These are phyloP conservation scores for Syrphus vitripennis DNA, from an alignment of 2,888 invertebrate species.

Conservation along the genomic window DNA sequence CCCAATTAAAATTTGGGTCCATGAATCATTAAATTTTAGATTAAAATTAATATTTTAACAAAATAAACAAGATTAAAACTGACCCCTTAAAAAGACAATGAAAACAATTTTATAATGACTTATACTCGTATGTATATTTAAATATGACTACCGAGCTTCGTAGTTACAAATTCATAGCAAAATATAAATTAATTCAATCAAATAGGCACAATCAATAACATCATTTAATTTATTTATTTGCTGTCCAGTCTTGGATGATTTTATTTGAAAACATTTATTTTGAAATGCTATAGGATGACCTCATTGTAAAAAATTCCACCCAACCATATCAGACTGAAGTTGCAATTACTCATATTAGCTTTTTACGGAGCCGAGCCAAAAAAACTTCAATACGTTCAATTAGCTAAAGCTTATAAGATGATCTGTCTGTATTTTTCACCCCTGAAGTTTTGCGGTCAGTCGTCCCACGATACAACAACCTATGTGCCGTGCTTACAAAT, in stretches of 20 bases:
- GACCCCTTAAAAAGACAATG: no score
- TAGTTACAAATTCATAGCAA: no score
- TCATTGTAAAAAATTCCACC: constrained; percentile 21
- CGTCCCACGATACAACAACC: background rate
- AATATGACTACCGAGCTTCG: no score
- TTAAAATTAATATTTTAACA: no score
- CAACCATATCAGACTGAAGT: constrained; percentile 20
- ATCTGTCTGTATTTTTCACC: background rate
- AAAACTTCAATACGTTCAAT: background rate
- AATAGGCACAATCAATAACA: background rate
- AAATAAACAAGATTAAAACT: no score
- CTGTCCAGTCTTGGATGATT: background rate
- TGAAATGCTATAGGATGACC: constrained; percentile 11
- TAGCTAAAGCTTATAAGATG: background rate
- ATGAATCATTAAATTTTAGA: no score
- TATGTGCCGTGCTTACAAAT: background rate
- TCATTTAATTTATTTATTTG: background rate
- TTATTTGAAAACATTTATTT: background rate
- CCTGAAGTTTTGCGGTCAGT: background rate
- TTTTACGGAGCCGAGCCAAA: constrained; percentile 12
- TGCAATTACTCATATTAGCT: constrained; percentile 26
- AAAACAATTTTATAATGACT: no score
- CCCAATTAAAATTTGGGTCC: no score
- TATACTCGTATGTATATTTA: no score
- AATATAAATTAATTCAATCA: background rate